Evolutionary conservation across 2,888 invertebrate species (phyloP).

Genomic region (Orgyia antiqua): DNA sequence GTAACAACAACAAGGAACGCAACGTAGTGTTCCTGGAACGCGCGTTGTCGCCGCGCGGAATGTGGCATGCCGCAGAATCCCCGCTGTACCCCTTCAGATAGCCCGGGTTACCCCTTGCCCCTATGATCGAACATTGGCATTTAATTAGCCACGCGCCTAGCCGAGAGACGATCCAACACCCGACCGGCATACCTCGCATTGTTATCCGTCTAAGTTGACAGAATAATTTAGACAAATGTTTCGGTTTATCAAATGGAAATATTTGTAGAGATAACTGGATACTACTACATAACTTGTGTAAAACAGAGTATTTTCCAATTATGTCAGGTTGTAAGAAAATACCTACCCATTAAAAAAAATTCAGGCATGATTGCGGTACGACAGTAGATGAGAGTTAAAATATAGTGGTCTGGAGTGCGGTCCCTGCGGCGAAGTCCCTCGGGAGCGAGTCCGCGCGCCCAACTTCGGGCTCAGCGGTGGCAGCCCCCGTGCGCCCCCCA

Average conservation of each 20-base stretch:
- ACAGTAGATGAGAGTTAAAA: slow-evolving; percentile 16
- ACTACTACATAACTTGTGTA: background rate
- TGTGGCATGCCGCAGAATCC: slow-evolving; percentile 44
- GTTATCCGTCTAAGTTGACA: slow-evolving; percentile 53
- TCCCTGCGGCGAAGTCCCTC: slow-evolving; percentile 57
- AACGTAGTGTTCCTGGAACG: slow-evolving; percentile 42
- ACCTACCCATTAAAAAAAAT: too few relatives aligned
- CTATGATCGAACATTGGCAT: slow-evolving; percentile 58
- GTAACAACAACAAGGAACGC: slow-evolving; percentile 41
- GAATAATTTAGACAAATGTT: slow-evolving; percentile 51
- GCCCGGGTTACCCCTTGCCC: slow-evolving; percentile 8
- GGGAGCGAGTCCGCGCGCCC: slow-evolving; percentile 74
- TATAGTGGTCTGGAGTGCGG: slow-evolving; percentile 46
- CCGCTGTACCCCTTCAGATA: slow-evolving; percentile 18
- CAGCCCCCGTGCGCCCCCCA: slow-evolving; percentile 32
- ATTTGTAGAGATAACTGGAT: background rate
- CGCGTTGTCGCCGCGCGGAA: slow-evolving; percentile 42
- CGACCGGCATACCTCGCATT: slow-evolving; percentile 58
- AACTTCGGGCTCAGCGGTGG: slow-evolving; percentile 73
- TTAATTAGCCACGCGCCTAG: slow-evolving; percentile 73
- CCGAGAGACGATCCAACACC: slow-evolving; percentile 43
- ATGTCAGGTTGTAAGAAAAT: too few relatives aligned
- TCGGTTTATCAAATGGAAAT: slow-evolving; percentile 32
- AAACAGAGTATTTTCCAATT: background rate
- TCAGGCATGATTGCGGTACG: slow-evolving; percentile 8